Evolutionary conservation across 2,797 vertebrate genomes (phyloP).

Genomic region (Fratercula arctica): DNA sequence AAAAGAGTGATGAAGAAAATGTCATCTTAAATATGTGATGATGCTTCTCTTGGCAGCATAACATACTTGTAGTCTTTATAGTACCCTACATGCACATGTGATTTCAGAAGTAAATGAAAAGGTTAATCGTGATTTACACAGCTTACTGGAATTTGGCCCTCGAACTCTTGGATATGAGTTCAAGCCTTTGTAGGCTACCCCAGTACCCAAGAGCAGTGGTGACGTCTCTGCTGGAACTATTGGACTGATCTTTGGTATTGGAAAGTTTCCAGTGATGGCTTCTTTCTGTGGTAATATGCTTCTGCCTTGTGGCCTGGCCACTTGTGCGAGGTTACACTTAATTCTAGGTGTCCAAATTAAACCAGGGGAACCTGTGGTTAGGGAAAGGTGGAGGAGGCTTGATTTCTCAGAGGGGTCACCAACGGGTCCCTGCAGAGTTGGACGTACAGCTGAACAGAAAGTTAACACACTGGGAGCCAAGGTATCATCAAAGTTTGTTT

Average conservation of each 20-base stretch:
- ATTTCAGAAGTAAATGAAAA: not conserved
- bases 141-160: not conserved
- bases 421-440: not conserved
- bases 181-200: not conserved
- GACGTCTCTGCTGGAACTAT: not conserved
- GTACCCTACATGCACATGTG: not conserved
- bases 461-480: not conserved
- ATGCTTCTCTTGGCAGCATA: not conserved
- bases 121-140: not conserved
- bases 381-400: not conserved
- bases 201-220: not conserved
- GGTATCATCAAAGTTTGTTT: not conserved
- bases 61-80: not conserved
- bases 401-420: not conserved
- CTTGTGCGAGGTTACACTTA: not conserved
- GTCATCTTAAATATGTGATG: not conserved
- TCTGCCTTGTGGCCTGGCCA: not conserved
- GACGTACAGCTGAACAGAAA: not conserved
- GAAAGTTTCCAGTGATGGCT: not conserved
- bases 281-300: not conserved
- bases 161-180: not conserved
- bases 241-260: not conserved
- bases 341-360: not conserved
- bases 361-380: not conserved
- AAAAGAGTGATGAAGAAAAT: not conserved